Percentiles rank a stretch among this genome's conserved stretches.
These are phyloP conservation scores for Ostrea edulis DNA, from an alignment of 1,140 invertebrate genomes.

Conservation along the genomic window DNA sequence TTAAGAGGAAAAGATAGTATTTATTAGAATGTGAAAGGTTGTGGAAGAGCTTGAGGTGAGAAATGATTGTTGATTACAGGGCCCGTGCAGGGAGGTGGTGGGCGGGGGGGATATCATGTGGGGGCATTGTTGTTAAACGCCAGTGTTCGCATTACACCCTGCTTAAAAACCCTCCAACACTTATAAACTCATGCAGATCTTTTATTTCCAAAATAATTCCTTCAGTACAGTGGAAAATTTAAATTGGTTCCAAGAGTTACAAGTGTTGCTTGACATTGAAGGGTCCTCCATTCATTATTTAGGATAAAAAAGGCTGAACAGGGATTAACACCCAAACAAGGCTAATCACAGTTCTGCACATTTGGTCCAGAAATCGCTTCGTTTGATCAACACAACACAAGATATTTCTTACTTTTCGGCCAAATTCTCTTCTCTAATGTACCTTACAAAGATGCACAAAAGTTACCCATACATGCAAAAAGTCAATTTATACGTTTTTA, in stretches of 20 bases:
- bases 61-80: slow-evolving; percentile 10
- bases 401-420: background rate
- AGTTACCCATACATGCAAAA: slow-evolving; percentile 15
- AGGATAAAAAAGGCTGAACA: background rate
- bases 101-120: slow-evolving; percentile 13
- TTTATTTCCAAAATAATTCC: slow-evolving; percentile 7
- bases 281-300: background rate
- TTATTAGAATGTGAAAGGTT: slow-evolving; percentile 2
- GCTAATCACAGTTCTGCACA: slow-evolving; percentile 25
- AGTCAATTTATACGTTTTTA: slow-evolving; percentile 30
- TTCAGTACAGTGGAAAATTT: slow-evolving; percentile 37
- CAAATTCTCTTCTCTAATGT: background rate
- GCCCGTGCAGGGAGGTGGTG: background rate
- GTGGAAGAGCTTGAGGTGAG: background rate
- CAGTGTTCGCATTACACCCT: slow-evolving; percentile 27
- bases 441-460: background rate
- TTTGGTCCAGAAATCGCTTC: slow-evolving; percentile 6
- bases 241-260: slow-evolving; percentile 42
- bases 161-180: background rate
- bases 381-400: slow-evolving; percentile 20
- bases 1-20: background rate
- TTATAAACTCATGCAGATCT: slow-evolving; percentile 15
- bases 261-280: slow-evolving; percentile 19
- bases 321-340: slow-evolving; percentile 5
- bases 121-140: slow-evolving; percentile 17